phyloP scores from a whole-genome alignment of 2,113 vertebrate genomes.

The Hydrolagus affinis region DNA sequence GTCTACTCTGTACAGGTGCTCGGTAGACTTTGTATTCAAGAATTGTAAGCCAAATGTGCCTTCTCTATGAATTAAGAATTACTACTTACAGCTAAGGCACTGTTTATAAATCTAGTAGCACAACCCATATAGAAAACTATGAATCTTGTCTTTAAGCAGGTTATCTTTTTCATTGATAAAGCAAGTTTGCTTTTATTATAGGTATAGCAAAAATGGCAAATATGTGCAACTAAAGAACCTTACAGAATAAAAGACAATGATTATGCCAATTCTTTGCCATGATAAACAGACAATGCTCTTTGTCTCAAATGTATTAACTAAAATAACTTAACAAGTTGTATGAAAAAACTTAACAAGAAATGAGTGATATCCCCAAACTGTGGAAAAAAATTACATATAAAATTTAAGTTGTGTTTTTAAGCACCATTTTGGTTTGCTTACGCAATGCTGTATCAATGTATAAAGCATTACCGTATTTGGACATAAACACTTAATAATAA shows the following conservation, averaged over 20 bases:
- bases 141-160: neutral
- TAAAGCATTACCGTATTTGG: neutral
- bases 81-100: neutral
- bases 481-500: neutral
- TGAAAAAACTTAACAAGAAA: neutral
- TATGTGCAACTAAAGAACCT: neutral
- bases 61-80: neutral
- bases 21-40: neutral
- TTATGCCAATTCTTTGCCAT: neutral
- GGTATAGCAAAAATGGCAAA: neutral
- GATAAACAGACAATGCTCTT: constrained; percentile 15
- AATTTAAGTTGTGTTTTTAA: neutral
- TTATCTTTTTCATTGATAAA: neutral
- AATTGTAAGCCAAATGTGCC: neutral
- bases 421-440: neutral
- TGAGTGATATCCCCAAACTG: neutral
- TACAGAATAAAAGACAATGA: neutral
- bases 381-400: constrained; percentile 4
- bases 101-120: neutral
- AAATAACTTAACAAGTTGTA: neutral
- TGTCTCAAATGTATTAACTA: neutral
- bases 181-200: neutral
- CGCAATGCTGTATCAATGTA: neutral
- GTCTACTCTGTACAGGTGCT: neutral
- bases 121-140: neutral